Evolutionary conservation across 1,140 invertebrate genomes (phyloP), one percentile per base, ranked within the genome.

Genomic region (Bombus picipes): DNA sequence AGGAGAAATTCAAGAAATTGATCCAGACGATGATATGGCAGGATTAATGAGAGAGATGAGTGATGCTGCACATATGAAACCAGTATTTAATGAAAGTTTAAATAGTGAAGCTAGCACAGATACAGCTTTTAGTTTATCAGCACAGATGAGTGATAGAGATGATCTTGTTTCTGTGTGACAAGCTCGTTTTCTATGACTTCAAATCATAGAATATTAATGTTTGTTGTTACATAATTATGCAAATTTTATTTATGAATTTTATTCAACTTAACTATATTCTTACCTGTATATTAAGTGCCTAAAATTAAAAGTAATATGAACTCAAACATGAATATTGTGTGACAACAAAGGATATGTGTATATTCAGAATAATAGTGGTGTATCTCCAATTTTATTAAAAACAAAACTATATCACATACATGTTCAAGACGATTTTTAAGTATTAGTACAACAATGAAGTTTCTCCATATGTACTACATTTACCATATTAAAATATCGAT

Each of bases 31-130:
- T 74, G 95, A 95, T 78, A 94, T 95, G 92, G 95, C 95, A 34
- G 95, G 95, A 34, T 83, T 95, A 75, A 95, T 95, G 95, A 92
- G 94, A 39, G 95, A 95, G 89, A 95, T 95, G 94, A 95, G 94
- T n/a, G 94, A 95, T 77, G 91, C 91, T 8, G 85, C 87, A 10
- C 83, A 91, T 6, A 93, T 93, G 83, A 95, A 94, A 81, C 90
- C 92, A 41, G 68, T 57, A 3, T 93, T 94, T 47, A 94, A 94
- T 65, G 95, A 95, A 78, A 94, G 94, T 73, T 82, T 94, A 32
- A 94, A 92, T 62, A 94, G 94, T 74, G 95, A 95, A 90, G 93
- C 94, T 18, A 95, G 94, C 76, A 95, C 94, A 3, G 95, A 95
- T 62, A 95, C 95, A 10, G 94, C 94, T 2, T 94, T 95, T 62